phyloP scores from a whole-genome alignment of 30 jellyfish, hydroid and myxozoan species.

The Haliclystus octoradiatus region DNA sequence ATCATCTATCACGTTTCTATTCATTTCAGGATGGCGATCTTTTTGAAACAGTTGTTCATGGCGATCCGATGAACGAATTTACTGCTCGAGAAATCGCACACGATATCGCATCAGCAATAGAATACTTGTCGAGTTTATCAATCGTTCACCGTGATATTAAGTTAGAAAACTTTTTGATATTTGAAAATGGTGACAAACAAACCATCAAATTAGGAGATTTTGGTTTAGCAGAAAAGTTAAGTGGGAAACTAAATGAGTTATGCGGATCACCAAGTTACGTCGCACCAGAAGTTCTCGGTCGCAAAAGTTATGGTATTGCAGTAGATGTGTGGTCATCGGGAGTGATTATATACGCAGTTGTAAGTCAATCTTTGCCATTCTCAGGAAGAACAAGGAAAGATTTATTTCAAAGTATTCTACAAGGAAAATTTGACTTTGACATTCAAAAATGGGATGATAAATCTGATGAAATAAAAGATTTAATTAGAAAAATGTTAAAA shows the following conservation, averaged over 20 bases:
- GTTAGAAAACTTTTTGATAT: slow-evolving; percentile 59
- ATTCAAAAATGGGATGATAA: slow-evolving; percentile 62
- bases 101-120: slow-evolving; percentile 39
- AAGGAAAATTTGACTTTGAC: slow-evolving; percentile 35
- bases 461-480: slow-evolving; percentile 50
- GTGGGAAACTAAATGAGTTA: slow-evolving; percentile 25
- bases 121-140: slow-evolving; percentile 31
- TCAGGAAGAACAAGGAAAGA: slow-evolving; percentile 23
- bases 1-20: no score
- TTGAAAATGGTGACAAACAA: neutral
- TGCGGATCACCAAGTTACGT: slow-evolving; percentile 92
- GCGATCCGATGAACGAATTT: slow-evolving; percentile 16
- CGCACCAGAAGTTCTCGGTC: slow-evolving; percentile 68
- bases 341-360: slow-evolving; percentile 35
- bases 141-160: slow-evolving; percentile 75
- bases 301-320: slow-evolving; percentile 56
- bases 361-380: slow-evolving; percentile 79
- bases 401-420: slow-evolving; percentile 32
- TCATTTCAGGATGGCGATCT: slow-evolving; percentile 81
- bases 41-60: slow-evolving; percentile 30
- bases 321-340: slow-evolving; percentile 91
- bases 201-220: slow-evolving; percentile 61
- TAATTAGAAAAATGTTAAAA: slow-evolving; percentile 39
- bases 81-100: slow-evolving; percentile 12
- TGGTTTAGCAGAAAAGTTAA: slow-evolving; percentile 44